Conservation (phyloP, 1,140 invertebrate genomes). For the Apis cerana region DNA sequence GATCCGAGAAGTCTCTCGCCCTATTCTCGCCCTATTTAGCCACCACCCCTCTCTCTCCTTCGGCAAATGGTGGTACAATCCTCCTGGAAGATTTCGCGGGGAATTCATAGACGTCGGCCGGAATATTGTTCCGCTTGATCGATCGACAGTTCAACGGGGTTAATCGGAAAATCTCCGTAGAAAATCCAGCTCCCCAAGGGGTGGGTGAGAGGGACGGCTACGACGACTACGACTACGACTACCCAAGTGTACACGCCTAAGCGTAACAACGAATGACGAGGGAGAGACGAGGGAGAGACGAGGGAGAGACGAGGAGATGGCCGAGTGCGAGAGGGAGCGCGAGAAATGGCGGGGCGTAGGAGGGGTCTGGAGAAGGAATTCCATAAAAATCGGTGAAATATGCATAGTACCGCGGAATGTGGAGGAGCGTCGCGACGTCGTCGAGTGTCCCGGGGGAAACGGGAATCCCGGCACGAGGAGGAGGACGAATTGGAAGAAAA, state of each 20-base stretch:
- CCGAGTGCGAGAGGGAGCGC: neutral
- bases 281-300: neutral
- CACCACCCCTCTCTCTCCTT: neutral
- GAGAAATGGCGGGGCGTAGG: neutral
- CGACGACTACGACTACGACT: neutral
- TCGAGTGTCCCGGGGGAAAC: conserved; percentile 70
- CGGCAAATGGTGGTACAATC: neutral
- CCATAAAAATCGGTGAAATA: conserved; percentile 78
- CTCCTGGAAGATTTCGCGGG: conserved; percentile 22
- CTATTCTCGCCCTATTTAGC: neutral
- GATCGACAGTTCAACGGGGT: conserved; percentile 61
- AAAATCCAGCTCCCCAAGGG: conserved; percentile 50
- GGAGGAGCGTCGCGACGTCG: conserved; percentile 68
- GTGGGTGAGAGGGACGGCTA: neutral
- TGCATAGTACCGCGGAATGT: conserved; percentile 74
- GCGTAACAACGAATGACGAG: conserved; percentile 48
- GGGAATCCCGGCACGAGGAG: conserved; percentile 69
- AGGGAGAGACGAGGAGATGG: neutral
- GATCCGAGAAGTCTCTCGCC: neutral
- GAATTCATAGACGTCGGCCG: conserved; percentile 45
- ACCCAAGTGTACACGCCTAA: conserved; percentile 11
- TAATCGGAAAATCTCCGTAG: conserved; percentile 66
- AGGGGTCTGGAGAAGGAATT: conserved; percentile 69
- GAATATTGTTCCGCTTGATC: conserved; percentile 55
- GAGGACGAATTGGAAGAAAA: conserved; percentile 63